These are phyloP conservation scores for Temnothorax rugatulus DNA, from an alignment of 2,888 invertebrate species.

Conservation along the genomic window DNA sequence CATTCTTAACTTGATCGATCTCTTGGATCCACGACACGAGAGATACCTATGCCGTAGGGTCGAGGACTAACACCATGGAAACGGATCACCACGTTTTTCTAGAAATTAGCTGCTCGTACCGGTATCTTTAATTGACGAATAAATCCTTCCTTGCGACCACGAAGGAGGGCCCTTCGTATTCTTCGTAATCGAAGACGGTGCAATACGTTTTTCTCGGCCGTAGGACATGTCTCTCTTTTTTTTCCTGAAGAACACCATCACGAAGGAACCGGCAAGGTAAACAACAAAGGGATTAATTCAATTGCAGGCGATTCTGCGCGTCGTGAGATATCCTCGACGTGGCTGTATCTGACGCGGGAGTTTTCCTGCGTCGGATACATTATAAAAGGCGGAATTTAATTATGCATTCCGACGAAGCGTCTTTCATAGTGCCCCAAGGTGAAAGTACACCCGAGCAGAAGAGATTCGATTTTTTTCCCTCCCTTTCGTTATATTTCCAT, in stretches of 20 bases:
- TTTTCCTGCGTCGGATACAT: slow-evolving; percentile 8
- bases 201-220: slow-evolving; percentile 44
- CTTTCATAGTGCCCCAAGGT: slow-evolving; percentile 20
- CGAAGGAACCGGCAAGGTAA: slow-evolving; percentile 29
- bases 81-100: slow-evolving; percentile 64
- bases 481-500: slow-evolving; percentile 46
- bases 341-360: not conserved
- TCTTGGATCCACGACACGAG: not conserved
- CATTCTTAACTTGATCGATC: slow-evolving; percentile 7
- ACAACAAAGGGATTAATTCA: slow-evolving; percentile 55
- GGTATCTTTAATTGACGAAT: slow-evolving; percentile 70
- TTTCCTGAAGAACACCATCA: not conserved
- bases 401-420: slow-evolving; percentile 43
- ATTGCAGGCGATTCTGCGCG: slow-evolving; percentile 39
- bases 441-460: slow-evolving; percentile 30
- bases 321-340: slow-evolving; percentile 35
- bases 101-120: slow-evolving; percentile 70
- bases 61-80: slow-evolving; percentile 34
- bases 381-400: slow-evolving; percentile 46
- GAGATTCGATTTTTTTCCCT: slow-evolving; percentile 18
- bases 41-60: not conserved
- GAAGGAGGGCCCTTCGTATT: slow-evolving; percentile 17
- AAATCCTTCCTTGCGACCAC: slow-evolving; percentile 63
- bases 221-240: slow-evolving; percentile 51
- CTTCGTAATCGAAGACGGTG: slow-evolving; percentile 67